A percentile compares a stretch with the other conserved stretches of the same genome.
Evolutionary conservation across 2,797 vertebrate genomes (phyloP).

Genomic region (Rachycentron canadum): DNA sequence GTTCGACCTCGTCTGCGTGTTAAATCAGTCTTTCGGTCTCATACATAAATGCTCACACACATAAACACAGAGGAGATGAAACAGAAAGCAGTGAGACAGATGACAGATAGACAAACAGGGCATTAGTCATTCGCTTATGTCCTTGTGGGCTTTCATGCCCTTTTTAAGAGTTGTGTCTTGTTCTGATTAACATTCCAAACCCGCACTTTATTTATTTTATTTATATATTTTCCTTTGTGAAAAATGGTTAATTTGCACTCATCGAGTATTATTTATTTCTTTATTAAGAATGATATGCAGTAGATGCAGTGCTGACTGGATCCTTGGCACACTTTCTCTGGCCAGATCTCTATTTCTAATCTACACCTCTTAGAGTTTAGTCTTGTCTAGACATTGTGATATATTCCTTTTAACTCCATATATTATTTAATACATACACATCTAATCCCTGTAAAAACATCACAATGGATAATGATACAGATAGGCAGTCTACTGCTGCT

Average conservation of each 20-base stretch:
- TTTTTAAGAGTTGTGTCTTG: slow-evolving; percentile 46
- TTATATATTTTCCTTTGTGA: not conserved
- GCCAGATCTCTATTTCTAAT: slow-evolving; percentile 18
- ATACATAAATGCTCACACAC: not conserved
- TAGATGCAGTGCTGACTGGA: not conserved
- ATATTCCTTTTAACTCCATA: not conserved
- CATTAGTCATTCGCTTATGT: slow-evolving; percentile 48
- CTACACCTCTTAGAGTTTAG: not conserved
- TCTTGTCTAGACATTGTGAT: not conserved
- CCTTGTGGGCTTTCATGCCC: slow-evolving; percentile 58
- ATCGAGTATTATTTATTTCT: slow-evolving; percentile 34
- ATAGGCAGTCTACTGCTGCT: not conserved
- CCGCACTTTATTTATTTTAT: not conserved
- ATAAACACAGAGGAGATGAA: not conserved
- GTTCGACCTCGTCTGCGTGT: slow-evolving; percentile 19
- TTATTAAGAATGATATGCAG: slow-evolving; percentile 9
- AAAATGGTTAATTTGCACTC: slow-evolving; percentile 29
- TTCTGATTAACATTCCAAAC: slow-evolving; percentile 56
- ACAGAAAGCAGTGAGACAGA: slow-evolving; percentile 20
- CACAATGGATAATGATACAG: slow-evolving; percentile 5
- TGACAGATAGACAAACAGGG: slow-evolving; percentile 31
- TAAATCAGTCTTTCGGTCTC: slow-evolving; percentile 21
- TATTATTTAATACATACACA: not conserved
- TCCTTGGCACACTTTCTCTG: slow-evolving; percentile 18
- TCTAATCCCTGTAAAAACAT: not conserved